phyloP scores from a whole-genome alignment of 2,888 invertebrate genomes.

The Sepiola atlantica region DNA sequence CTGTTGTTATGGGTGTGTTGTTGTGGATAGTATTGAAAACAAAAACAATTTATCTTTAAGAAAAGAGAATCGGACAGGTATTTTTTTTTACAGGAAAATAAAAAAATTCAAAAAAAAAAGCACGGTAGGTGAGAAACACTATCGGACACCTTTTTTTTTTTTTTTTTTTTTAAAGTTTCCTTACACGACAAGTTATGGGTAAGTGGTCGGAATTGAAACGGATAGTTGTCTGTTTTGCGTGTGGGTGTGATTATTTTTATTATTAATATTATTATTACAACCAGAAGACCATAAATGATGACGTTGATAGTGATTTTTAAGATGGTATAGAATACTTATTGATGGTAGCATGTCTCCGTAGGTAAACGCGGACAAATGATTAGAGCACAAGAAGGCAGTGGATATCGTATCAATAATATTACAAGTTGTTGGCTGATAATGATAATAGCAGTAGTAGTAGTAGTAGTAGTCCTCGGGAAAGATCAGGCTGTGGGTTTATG shows the following conservation, averaged over 20 bases:
- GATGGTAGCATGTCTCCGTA: conserved; percentile 2
- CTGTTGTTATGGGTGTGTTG: neutral
- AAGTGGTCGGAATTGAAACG: neutral
- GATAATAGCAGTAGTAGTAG: neutral
- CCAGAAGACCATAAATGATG: neutral
- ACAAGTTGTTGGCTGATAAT: neutral
- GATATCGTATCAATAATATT: neutral
- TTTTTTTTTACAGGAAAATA: no score
- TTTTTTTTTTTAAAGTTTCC: neutral
- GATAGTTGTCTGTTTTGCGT: neutral
- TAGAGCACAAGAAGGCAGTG: neutral
- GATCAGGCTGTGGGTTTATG: neutral
- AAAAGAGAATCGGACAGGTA: no score
- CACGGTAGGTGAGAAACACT: neutral
- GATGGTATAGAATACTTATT: neutral
- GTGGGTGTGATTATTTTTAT: neutral
- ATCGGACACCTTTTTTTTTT: neutral
- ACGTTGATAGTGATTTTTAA: neutral
- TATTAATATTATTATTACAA: no score
- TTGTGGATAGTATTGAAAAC: neutral
- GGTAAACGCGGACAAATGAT: neutral
- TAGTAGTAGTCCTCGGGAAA: neutral
- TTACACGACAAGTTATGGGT: neutral
- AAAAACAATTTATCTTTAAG: no score
- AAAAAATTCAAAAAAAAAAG: neutral